Percentiles rank a stretch among this genome's conserved stretches.
Evolutionary conservation across 2,113 vertebrate genomes (phyloP).

Genomic region (Hiodon alosoides): DNA sequence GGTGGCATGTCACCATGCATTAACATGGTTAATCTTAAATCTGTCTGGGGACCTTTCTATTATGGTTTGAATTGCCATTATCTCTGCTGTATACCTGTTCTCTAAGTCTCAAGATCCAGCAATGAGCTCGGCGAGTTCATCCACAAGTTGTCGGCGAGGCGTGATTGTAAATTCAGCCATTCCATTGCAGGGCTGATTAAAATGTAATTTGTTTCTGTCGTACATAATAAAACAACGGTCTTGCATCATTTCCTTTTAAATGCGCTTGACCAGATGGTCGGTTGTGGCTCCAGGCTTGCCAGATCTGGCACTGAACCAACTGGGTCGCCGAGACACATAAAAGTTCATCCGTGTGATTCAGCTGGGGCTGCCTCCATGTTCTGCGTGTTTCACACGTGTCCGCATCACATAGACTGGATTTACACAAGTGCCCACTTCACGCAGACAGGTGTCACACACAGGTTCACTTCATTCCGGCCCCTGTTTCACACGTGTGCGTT

Average conservation of each 20-base stretch:
- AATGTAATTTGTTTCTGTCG: background rate
- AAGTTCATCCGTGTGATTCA: conserved; percentile 23
- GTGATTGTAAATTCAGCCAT: background rate
- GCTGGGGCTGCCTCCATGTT: conserved; percentile 31
- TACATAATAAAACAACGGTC: conserved; percentile 12
- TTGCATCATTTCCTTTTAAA: conserved; percentile 21
- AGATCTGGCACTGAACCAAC: conserved; percentile 64
- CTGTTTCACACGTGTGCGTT: no score
- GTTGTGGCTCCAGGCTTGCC: conserved; percentile 56
- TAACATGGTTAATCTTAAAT: no score
- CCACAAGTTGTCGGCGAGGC: background rate
- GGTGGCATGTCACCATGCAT: background rate
- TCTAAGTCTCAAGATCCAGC: background rate
- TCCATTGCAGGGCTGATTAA: background rate
- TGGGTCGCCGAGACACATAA: conserved; percentile 61
- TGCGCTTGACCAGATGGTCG: conserved; percentile 32
- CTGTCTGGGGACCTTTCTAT: no score
- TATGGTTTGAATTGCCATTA: background rate
- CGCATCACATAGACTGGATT: background rate
- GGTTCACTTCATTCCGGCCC: background rate
- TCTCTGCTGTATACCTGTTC: background rate
- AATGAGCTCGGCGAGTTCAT: background rate
- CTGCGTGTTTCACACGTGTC: conserved; percentile 1
- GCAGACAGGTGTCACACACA: conserved; percentile 7
- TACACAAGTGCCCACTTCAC: conserved; percentile 16